These are phyloP conservation scores for Tillus elongatus DNA, from an alignment of 2,888 invertebrate genomes.

Conservation along the genomic window DNA sequence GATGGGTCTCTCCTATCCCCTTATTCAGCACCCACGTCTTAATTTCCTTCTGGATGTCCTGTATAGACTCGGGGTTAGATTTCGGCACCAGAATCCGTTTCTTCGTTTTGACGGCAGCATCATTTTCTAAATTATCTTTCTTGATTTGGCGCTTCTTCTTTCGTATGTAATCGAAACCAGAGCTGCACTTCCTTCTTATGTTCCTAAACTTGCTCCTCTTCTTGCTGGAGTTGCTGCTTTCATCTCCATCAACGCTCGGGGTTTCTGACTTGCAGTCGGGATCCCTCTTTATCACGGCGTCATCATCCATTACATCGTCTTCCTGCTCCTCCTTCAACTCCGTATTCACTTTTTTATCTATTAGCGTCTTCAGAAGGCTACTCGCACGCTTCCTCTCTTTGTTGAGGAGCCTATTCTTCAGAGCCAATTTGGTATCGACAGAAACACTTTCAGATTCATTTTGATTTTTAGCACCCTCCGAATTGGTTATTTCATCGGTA, in stretches of 20 bases:
- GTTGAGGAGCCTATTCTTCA: slow-evolving; percentile 26
- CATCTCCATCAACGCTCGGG: slow-evolving; percentile 35
- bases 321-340: slow-evolving; percentile 26
- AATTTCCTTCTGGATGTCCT: slow-evolving; percentile 77
- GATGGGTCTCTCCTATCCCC: slow-evolving; percentile 85
- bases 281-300: slow-evolving; percentile 39
- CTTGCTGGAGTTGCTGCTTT: slow-evolving; percentile 32
- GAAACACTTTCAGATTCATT: slow-evolving; percentile 17
- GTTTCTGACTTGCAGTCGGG: slow-evolving; percentile 35
- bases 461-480: slow-evolving; percentile 45
- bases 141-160: slow-evolving; percentile 72
- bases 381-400: slow-evolving; percentile 21
- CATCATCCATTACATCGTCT: slow-evolving; percentile 29
- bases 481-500: slow-evolving; percentile 34
- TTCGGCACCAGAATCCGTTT: slow-evolving; percentile 30
- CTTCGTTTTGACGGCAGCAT: slow-evolving; percentile 21
- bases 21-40: slow-evolving; percentile 90
- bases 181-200: slow-evolving; percentile 67
- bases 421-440: slow-evolving; percentile 23
- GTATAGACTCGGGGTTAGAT: slow-evolving; percentile 56
- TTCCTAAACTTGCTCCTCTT: slow-evolving; percentile 56
- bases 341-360: slow-evolving; percentile 28
- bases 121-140: slow-evolving; percentile 34
- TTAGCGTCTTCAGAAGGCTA: slow-evolving; percentile 30
- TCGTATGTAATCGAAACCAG: slow-evolving; percentile 81